These are phyloP conservation scores for Melanargia galathea DNA, from an alignment of 2,888 invertebrate genomes.

Conservation along the genomic window DNA sequence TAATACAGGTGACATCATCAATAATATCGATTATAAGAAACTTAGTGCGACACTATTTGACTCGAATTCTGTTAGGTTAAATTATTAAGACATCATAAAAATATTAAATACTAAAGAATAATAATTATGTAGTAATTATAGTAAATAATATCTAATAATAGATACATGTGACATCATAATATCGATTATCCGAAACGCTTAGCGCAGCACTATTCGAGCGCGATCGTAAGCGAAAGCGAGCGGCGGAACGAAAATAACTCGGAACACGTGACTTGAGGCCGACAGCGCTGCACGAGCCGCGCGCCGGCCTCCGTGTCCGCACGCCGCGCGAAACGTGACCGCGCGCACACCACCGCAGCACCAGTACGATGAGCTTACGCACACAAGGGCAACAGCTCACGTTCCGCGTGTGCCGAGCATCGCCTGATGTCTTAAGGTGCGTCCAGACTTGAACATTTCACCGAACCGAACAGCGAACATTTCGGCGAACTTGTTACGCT, in stretches of 20 bases:
- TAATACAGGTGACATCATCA: neutral
- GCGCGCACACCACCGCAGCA: slow-evolving; percentile 46
- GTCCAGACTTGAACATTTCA: too few relatives aligned
- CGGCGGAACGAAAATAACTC: slow-evolving; percentile 59
- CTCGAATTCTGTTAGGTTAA: too few relatives aligned
- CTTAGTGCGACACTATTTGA: slow-evolving; percentile 34
- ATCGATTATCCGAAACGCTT: slow-evolving; percentile 18
- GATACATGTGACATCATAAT: slow-evolving; percentile 6
- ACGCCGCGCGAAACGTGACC: slow-evolving; percentile 77
- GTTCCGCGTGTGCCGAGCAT: slow-evolving; percentile 24
- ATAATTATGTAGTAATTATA: too few relatives aligned
- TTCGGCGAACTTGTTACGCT: too few relatives aligned
- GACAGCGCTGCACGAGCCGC: slow-evolving; percentile 52
- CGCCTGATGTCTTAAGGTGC: too few relatives aligned
- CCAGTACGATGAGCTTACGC: slow-evolving; percentile 36
- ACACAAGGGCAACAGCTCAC: slow-evolving; percentile 41
- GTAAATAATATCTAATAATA: neutral
- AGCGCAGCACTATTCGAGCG: slow-evolving; percentile 35
- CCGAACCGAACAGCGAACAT: too few relatives aligned
- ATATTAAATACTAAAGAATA: too few relatives aligned
- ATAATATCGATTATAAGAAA: slow-evolving; percentile 17
- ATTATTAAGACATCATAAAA: too few relatives aligned
- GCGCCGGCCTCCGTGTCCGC: slow-evolving; percentile 65
- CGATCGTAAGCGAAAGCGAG: slow-evolving; percentile 60
- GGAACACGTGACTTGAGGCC: slow-evolving; percentile 45